phyloP scores from a whole-genome alignment of 2,797 vertebrate genomes.

The Huso huso region DNA sequence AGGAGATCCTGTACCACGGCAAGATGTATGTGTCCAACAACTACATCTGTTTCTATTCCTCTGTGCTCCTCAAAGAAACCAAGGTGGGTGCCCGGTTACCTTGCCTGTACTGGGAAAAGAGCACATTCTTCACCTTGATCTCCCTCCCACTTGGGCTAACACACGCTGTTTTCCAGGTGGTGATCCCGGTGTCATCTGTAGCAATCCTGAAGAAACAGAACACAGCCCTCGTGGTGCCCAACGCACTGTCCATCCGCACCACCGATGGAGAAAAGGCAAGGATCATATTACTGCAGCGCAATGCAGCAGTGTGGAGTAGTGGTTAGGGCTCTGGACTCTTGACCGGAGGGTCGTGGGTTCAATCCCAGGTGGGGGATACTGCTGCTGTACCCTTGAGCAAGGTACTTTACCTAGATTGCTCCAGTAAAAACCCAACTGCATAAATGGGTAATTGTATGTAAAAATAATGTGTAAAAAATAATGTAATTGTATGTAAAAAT shows the following conservation, averaged over 20 bases:
- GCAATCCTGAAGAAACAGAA: slow-evolving; percentile 76
- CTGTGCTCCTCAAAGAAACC: slow-evolving; percentile 70
- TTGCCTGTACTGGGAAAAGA: too few relatives aligned
- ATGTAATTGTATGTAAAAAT: too few relatives aligned
- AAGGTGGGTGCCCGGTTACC: slow-evolving; percentile 56
- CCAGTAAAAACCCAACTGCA: too few relatives aligned
- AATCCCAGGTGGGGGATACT: slow-evolving; percentile 52
- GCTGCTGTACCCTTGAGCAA: too few relatives aligned
- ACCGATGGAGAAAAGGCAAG: slow-evolving; percentile 68
- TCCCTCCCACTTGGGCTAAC: neutral
- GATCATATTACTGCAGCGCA: neutral
- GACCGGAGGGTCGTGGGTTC: slow-evolving; percentile 66
- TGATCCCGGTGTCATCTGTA: slow-evolving; percentile 60
- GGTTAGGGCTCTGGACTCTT: slow-evolving; percentile 56
- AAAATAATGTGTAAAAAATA: too few relatives aligned
- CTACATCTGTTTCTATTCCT: slow-evolving; percentile 73
- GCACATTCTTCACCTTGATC: fast-evolving
- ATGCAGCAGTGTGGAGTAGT: neutral
- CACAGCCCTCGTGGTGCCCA: slow-evolving; percentile 74
- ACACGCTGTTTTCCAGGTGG: slow-evolving; percentile 42
- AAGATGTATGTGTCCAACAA: slow-evolving; percentile 66
- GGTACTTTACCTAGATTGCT: too few relatives aligned
- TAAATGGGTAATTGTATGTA: too few relatives aligned
- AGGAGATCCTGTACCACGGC: slow-evolving; percentile 75
- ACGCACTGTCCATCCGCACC: slow-evolving; percentile 73